These are phyloP conservation scores for Stegodyphus mimosarum DNA, from an alignment of 1,140 invertebrate species.

Conservation along the genomic window DNA sequence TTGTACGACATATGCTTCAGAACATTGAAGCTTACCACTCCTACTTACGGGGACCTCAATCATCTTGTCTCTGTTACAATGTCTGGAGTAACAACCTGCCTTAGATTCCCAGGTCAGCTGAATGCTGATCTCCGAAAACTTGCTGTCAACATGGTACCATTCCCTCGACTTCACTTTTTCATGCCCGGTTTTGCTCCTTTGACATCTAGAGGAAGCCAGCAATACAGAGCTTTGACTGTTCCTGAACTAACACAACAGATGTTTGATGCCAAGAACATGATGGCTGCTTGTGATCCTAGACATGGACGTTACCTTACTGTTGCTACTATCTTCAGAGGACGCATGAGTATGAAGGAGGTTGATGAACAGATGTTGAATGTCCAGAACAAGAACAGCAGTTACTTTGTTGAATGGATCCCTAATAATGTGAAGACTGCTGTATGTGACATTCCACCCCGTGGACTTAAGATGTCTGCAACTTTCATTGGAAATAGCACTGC, in stretches of 20 bases:
- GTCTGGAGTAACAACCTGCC: slow-evolving; percentile 86
- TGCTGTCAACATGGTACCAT: slow-evolving; percentile 85
- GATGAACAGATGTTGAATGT: slow-evolving; percentile 80
- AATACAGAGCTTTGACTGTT: slow-evolving; percentile 72
- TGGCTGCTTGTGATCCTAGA: slow-evolving; percentile 78
- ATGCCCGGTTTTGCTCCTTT: slow-evolving; percentile 82
- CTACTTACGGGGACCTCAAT: slow-evolving; percentile 74
- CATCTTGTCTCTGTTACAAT: slow-evolving; percentile 73
- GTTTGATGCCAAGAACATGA: slow-evolving; percentile 82
- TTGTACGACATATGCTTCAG: slow-evolving; percentile 93
- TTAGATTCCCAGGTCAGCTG: slow-evolving; percentile 82
- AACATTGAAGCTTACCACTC: slow-evolving; percentile 82
- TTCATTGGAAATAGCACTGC: slow-evolving; percentile 69
- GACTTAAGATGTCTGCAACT: slow-evolving; percentile 70
- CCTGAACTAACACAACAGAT: slow-evolving; percentile 74
- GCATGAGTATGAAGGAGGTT: slow-evolving; percentile 96
- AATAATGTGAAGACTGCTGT: slow-evolving; percentile 70
- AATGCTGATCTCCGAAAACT: slow-evolving; percentile 87
- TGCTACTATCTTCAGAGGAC: slow-evolving; percentile 91
- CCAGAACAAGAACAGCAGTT: slow-evolving; percentile 76
- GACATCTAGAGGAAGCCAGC: slow-evolving; percentile 72
- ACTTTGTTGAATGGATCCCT: slow-evolving; percentile 71
- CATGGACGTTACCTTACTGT: slow-evolving; percentile 88
- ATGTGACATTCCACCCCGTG: slow-evolving; percentile 70
- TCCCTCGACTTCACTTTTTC: slow-evolving; percentile 82